These are phyloP conservation scores for Morinoia aosen DNA, from an alignment of 2,888 invertebrate species.

Conservation along the genomic window DNA sequence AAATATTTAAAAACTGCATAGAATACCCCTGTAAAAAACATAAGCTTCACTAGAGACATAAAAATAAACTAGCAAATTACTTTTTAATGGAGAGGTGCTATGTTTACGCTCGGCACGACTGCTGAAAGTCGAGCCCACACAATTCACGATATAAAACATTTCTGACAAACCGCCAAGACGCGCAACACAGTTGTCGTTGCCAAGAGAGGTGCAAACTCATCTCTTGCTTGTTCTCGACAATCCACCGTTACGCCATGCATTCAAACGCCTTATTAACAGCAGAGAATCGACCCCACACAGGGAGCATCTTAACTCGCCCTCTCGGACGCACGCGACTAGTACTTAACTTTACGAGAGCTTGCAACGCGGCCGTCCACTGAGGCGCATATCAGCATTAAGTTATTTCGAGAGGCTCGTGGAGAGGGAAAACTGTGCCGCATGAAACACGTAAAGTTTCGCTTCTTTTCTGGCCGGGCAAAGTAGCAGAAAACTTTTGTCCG, in stretches of 20 bases:
- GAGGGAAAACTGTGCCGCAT: neutral
- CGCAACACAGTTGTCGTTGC: neutral
- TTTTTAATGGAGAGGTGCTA: neutral
- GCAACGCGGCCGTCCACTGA: neutral
- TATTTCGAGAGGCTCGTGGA: neutral
- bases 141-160: neutral
- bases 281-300: neutral
- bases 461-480: neutral
- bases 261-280: constrained; percentile 21
- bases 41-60: neutral
- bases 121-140: neutral
- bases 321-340: neutral
- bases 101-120: neutral
- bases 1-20: too few relatives aligned
- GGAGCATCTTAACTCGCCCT: neutral
- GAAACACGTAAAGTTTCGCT: neutral
- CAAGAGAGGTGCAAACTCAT: neutral
- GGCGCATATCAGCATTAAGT: neutral
- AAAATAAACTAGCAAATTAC: neutral
- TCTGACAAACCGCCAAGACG: neutral
- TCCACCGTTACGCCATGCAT: constrained; percentile 27
- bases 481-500: neutral
- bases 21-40: too few relatives aligned
- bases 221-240: neutral
- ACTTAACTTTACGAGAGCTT: neutral